Base-by-base conservation (phyloP, 1,140 invertebrate species). In the Pomacea maculata region DNA sequence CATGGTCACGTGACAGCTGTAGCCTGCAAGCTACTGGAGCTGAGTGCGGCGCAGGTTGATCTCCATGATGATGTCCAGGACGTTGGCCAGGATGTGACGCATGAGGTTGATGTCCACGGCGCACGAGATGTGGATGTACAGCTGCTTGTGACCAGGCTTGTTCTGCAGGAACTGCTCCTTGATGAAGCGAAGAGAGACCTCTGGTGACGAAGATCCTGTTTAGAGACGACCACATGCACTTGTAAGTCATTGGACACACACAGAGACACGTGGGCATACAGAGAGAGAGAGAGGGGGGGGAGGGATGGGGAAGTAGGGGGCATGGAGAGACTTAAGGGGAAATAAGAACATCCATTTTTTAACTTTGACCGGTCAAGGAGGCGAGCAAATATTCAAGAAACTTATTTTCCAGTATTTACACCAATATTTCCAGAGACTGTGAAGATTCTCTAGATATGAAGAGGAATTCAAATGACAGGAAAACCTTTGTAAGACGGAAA, bases 51-150 rank as follows among this genome's bases (percentile, higher is more conserved):
- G 68, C 2, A 88, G 70, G 77, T 89, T 88, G 15, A 89, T 85
- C 73, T 88, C 88, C 19, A 85, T 80, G n/a, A 89, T 83, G 75
- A 86, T 87, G 45, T 88, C 82, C 25, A 89, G 76, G 45, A 88
- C 84, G 63, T 84, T 83, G 34, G 81, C 63, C 14, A 89, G 80
- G 9, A 87, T 78, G 15, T 86, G 84, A 34, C 80, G 83, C 87
- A 89, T 88, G 79, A 83, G 75, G 15, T 81, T 54, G 9, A 85
- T 81, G 79, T 89, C 85, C 55, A 86, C 86, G 14, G 88, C 88
- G 75, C 86, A 87, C 0, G 85, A 85, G 9, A 88, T 83, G 71
- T 89, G 88, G 4, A 80, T 87, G 78, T 89, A 88, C 52, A 89
- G 75, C 54, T 84, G 85, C 73, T 89, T 89, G 72, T 86, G 82